Base-by-base conservation (phyloP, 2,113 vertebrate genomes). In the Antigone vipio region DNA sequence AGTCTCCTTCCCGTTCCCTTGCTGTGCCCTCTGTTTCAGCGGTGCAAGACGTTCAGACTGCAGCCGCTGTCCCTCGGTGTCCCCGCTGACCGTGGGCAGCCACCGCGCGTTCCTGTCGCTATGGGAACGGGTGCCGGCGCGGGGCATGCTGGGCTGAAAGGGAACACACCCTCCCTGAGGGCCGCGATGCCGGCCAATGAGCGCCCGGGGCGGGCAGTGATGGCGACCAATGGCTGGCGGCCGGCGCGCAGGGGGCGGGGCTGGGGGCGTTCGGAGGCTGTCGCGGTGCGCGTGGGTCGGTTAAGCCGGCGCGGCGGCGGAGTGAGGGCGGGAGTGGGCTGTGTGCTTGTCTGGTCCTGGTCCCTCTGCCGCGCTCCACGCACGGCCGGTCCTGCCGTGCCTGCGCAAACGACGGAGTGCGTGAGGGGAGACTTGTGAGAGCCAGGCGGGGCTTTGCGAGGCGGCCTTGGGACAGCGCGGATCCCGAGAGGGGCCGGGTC, bases 101-200 rank as follows among this genome's bases (percentile, higher is more conserved):
- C 15, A 8, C 9, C 5, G 23, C 32, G 21, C 53, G 21, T 60
- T 12, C n/a, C 49, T 40, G 95, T 98, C 83, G 85, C 97, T 95
- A 6, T 77, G 92, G 98, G 63, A 97, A 98, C 96, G 35, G 96
- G 96, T 92, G 97, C 93, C 29, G 45, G 87, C 80, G 96, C 89
- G 74, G 58, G 76, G 97, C 97, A 96, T 94, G 97, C 79, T 88
- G 97, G 98, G 73, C 74, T 81, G 97, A 94, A 96, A 95, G 68
- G 97, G 29, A 42, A 42, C 40, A 42, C 40, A 12, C 40, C 40
- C 40, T 42, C 40, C 40, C 40, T 42, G 40, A 42, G 40, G 40
- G 29, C 19, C 88, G 47, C 63, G 55, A 32, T 40, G 6, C 45
- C 76, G 58, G 47, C 86, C 97, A 89, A 96, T 98, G 93, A 93